Percentiles rank a stretch among this genome's conserved stretches.
Conservation (phyloP, 2,113 vertebrate species). For the Haemorhous mexicanus region DNA sequence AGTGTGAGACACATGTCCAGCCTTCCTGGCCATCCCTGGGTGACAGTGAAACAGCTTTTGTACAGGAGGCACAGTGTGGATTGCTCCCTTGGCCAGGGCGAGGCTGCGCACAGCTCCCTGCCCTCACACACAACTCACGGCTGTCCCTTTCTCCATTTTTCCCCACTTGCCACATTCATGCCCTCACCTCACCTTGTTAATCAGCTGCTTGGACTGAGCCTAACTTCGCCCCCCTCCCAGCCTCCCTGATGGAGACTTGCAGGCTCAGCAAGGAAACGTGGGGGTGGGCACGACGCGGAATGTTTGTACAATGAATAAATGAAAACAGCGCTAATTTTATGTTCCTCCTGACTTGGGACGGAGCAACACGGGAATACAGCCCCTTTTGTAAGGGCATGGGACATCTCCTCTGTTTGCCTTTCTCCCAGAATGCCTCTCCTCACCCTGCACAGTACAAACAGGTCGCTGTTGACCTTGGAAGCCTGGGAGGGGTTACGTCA, state of each 20-base stretch:
- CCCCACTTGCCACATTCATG: neutral
- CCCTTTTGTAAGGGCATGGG: neutral
- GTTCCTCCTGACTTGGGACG: neutral
- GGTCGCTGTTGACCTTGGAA: constrained; percentile 51
- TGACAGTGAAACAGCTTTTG: neutral
- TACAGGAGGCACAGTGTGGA: rapidly evolving
- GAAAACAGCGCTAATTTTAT: constrained; percentile 29
- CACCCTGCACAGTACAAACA: constrained; percentile 13
- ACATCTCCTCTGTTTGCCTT: constrained; percentile 41
- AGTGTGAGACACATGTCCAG: rapidly evolving
- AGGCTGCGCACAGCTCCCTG: neutral
- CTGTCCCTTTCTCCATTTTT: neutral
- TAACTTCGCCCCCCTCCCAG: neutral
- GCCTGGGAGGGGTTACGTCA: constrained; percentile 21
- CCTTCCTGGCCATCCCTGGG: neutral
- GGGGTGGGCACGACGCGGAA: neutral
- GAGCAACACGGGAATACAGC: constrained; percentile 40
- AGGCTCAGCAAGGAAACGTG: neutral
- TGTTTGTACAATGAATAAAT: constrained; percentile 38
- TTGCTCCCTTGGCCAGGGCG: rapidly evolving
- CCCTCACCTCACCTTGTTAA: neutral
- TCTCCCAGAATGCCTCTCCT: constrained; percentile 57
- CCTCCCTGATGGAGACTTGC: neutral
- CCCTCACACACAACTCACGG: neutral
- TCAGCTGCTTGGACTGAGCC: constrained; percentile 15